These are phyloP conservation scores for Laupala kohalensis DNA, from an alignment of 1,140 invertebrate genomes.

Conservation along the genomic window DNA sequence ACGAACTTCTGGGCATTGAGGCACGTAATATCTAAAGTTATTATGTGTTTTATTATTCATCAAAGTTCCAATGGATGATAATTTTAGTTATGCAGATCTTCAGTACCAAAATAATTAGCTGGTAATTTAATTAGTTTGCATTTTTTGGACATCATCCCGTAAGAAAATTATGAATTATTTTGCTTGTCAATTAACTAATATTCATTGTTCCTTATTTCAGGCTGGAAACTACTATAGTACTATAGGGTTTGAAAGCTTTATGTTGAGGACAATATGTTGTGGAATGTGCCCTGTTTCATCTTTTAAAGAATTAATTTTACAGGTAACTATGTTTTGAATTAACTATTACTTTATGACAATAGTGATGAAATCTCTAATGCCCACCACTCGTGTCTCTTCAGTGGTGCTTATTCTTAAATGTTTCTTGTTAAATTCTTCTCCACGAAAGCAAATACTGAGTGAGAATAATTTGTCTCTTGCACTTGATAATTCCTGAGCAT, in stretches of 20 bases:
- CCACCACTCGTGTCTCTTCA: too few species aligned
- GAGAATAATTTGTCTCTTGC: too few species aligned
- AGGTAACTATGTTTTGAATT: conserved; percentile 25
- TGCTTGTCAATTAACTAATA: not conserved
- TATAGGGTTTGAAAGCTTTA: conserved; percentile 69
- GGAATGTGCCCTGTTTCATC: conserved; percentile 63
- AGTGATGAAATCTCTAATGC: too few species aligned
- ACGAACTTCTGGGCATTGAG: too few species aligned
- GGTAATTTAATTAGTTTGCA: not conserved
- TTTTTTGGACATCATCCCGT: not conserved
- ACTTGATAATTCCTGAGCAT: too few species aligned
- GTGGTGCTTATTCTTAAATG: too few species aligned
- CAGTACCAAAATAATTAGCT: not conserved
- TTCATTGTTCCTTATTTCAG: conserved; percentile 35
- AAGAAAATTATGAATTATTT: not conserved
- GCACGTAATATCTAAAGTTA: not conserved
- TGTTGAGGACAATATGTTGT: conserved; percentile 63
- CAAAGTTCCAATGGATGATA: not conserved
- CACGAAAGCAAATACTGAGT: too few species aligned
- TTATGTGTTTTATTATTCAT: not conserved
- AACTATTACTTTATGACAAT: too few species aligned
- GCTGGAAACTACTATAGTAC: conserved; percentile 67
- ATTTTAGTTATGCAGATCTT: not conserved
- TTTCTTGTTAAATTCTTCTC: too few species aligned
- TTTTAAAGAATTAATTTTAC: conserved; percentile 41